Evolutionary conservation across 1,140 invertebrate genomes (phyloP).

Genomic region (Oryzaephilus surinamensis): DNA sequence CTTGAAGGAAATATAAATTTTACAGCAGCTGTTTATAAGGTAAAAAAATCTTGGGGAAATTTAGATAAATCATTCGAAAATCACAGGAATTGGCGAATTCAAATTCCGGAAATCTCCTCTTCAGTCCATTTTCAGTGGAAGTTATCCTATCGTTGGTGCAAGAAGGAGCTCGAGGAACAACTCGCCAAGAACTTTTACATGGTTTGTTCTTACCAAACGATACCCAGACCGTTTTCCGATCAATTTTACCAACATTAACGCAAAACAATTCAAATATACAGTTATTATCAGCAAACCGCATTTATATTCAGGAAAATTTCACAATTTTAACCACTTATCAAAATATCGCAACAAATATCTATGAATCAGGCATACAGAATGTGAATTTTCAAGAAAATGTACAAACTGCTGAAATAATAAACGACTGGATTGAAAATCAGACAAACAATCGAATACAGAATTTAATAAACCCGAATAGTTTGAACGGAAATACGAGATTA

Average conservation of each 20-base stretch:
- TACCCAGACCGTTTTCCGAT: background rate
- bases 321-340: slow-evolving; percentile 12
- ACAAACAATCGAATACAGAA: slow-evolving; percentile 64
- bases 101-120: slow-evolving; percentile 30
- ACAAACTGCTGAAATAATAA: slow-evolving; percentile 45
- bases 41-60: slow-evolving; percentile 9
- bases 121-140: slow-evolving; percentile 36
- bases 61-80: background rate
- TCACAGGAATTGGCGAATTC: slow-evolving; percentile 17
- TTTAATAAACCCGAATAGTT: slow-evolving; percentile 44
- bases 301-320: slow-evolving; percentile 41
- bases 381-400: slow-evolving; percentile 42
- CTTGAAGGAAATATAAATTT: slow-evolving; percentile 16
- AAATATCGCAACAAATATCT: slow-evolving; percentile 39
- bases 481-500: slow-evolving; percentile 46
- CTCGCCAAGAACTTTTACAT: slow-evolving; percentile 39
- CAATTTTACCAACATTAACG: background rate
- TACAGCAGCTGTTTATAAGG: slow-evolving; percentile 21
- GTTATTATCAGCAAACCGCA: slow-evolving; percentile 14
- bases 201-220: slow-evolving; percentile 15
- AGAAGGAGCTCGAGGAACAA: slow-evolving; percentile 42
- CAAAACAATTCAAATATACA: background rate
- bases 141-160: slow-evolving; percentile 34
- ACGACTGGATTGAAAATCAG: slow-evolving; percentile 57
- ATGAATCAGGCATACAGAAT: slow-evolving; percentile 41